phyloP scores from a whole-genome alignment of 2,113 vertebrate species.

The Prunella himalayana region DNA sequence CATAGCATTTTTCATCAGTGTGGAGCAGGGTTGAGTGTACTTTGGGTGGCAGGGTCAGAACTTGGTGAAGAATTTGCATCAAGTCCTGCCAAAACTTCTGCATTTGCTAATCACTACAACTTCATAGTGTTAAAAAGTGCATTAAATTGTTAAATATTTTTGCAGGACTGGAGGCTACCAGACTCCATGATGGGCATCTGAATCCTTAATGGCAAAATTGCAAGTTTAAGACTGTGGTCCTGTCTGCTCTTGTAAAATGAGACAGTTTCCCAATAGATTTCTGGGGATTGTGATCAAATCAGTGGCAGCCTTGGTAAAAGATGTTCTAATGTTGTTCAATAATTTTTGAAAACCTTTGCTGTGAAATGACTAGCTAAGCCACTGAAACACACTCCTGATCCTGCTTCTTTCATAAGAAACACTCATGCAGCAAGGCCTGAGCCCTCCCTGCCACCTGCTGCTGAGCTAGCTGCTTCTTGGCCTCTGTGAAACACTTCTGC shows the following conservation, averaged over 20 bases:
- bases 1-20: neutral
- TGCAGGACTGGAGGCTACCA: neutral
- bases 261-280: neutral
- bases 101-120: fast-evolving
- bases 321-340: neutral
- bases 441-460: neutral
- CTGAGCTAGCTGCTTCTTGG: neutral
- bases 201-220: neutral
- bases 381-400: neutral
- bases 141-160: neutral
- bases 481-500: neutral
- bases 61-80: neutral
- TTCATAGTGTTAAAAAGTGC: neutral
- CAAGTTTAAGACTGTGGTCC: neutral
- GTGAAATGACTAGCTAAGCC: neutral
- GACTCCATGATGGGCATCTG: neutral
- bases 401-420: neutral
- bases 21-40: neutral
- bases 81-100: neutral
- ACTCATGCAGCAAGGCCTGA: neutral
- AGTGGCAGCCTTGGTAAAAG: neutral
- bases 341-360: neutral
- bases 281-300: neutral
- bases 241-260: neutral
- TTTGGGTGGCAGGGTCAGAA: neutral